Conservation (phyloP, 2,888 invertebrate genomes). For the Euclidia mi region DNA sequence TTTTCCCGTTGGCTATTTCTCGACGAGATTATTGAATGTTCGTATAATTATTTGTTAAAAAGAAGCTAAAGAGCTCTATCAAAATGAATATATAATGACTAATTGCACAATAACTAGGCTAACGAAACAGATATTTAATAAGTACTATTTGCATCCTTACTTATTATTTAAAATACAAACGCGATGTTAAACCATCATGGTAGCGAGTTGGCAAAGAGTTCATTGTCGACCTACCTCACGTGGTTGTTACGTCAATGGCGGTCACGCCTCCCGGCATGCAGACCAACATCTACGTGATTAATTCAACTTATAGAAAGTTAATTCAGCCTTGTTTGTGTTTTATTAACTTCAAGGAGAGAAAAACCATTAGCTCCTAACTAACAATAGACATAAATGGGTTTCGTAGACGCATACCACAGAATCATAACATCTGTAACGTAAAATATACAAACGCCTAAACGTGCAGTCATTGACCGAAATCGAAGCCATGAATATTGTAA, state of each 20-base stretch:
- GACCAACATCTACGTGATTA: slow-evolving; percentile 38
- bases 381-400: not conserved
- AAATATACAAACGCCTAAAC: slow-evolving; percentile 8
- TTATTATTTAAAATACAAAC: too few species aligned
- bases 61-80: too few species aligned
- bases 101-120: not conserved
- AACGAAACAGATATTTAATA: not conserved
- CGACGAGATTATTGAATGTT: too few species aligned
- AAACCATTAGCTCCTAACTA: not conserved
- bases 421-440: slow-evolving; percentile 2
- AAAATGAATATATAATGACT: too few species aligned
- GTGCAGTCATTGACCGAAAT: slow-evolving; percentile 43
- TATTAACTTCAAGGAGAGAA: slow-evolving; percentile 4
- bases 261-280: slow-evolving; percentile 54
- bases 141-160: too few species aligned
- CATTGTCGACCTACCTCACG: slow-evolving; percentile 74
- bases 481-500: slow-evolving; percentile 12
- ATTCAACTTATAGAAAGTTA: slow-evolving; percentile 26
- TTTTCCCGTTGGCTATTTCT: not conserved
- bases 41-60: not conserved
- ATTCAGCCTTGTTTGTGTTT: slow-evolving; percentile 22
- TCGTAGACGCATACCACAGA: not conserved
- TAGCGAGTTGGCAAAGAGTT: slow-evolving; percentile 67
- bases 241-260: slow-evolving; percentile 61
- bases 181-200: slow-evolving; percentile 51